Evolutionary conservation across 1,140 invertebrate genomes (phyloP).

Genomic region (Diabrotica undecimpunctata): DNA sequence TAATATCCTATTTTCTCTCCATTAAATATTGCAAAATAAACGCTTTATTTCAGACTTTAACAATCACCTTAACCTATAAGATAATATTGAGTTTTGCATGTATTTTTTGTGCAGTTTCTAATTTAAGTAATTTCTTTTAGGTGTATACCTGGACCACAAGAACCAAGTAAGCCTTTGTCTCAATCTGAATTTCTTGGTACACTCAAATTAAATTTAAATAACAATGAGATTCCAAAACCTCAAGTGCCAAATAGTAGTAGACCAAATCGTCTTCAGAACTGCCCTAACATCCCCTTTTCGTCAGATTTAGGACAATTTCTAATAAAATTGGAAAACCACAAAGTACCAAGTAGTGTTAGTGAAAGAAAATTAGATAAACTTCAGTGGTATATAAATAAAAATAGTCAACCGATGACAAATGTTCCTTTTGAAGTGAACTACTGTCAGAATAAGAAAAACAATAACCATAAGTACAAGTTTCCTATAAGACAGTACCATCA

Average conservation of each 20-base stretch:
- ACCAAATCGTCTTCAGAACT: conserved; percentile 20
- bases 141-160: too few species aligned
- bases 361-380: conserved; percentile 29
- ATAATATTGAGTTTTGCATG: too few species aligned
- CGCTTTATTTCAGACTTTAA: too few species aligned
- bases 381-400: conserved; percentile 34
- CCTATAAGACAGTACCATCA: conserved; percentile 33
- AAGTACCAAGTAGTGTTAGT: conserved; percentile 25
- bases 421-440: not conserved
- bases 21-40: too few species aligned
- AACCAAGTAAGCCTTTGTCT: conserved; percentile 15
- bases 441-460: conserved; percentile 19
- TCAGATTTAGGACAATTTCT: conserved; percentile 32
- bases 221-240: conserved; percentile 8
- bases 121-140: too few species aligned
- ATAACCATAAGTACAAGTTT: conserved; percentile 28
- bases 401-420: conserved; percentile 3
- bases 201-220: conserved; percentile 19
- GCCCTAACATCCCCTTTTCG: conserved; percentile 30
- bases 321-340: conserved; percentile 28
- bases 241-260: conserved; percentile 4
- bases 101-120: too few species aligned
- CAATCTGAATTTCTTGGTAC: conserved; percentile 28
- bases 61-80: too few species aligned
- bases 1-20: too few species aligned